A percentile compares a stretch with the other conserved stretches of the same genome.
phyloP scores from a whole-genome alignment of 2,113 vertebrate species.

The Mustela nigripes region DNA sequence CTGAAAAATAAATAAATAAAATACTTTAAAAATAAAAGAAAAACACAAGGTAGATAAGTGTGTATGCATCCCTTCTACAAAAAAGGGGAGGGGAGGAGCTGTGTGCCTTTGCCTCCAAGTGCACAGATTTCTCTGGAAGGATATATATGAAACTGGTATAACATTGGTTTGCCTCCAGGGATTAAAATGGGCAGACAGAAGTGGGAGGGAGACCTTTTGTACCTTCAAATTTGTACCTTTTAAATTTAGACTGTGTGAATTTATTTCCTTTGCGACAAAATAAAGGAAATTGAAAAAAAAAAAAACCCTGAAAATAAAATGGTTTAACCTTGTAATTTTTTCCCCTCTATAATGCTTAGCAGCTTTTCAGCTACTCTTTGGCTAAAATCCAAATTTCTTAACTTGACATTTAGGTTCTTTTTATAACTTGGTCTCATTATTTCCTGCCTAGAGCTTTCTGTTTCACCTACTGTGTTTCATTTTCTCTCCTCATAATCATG shows the following conservation, averaged over 20 bases:
- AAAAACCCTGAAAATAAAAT: slow-evolving; percentile 44
- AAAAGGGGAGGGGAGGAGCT: neutral
- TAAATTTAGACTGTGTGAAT: slow-evolving; percentile 24
- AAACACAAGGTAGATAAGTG: slow-evolving; percentile 8
- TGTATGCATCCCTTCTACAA: neutral
- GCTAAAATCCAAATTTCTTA: slow-evolving; percentile 67
- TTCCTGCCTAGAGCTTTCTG: slow-evolving; percentile 59
- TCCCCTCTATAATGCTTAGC: slow-evolving; percentile 40
- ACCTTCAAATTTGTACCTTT: slow-evolving; percentile 24
- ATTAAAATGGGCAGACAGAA: neutral
- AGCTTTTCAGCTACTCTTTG: slow-evolving; percentile 59
- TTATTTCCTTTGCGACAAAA: slow-evolving; percentile 61
- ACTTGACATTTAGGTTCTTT: slow-evolving; percentile 31
- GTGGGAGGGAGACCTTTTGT: neutral
- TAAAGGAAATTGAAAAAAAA: neutral
- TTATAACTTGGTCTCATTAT: slow-evolving; percentile 63
- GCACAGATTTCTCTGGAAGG: neutral
- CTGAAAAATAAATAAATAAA: too few species aligned
- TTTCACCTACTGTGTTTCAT: neutral
- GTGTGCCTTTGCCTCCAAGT: neutral
- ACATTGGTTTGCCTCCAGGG: neutral
- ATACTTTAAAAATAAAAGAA: neutral
- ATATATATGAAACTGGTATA: neutral
- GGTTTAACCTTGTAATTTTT: slow-evolving; percentile 23
- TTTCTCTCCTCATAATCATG: neutral